phyloP scores from a whole-genome alignment of 2,113 vertebrate species.

The Pachycephala philippinensis region DNA sequence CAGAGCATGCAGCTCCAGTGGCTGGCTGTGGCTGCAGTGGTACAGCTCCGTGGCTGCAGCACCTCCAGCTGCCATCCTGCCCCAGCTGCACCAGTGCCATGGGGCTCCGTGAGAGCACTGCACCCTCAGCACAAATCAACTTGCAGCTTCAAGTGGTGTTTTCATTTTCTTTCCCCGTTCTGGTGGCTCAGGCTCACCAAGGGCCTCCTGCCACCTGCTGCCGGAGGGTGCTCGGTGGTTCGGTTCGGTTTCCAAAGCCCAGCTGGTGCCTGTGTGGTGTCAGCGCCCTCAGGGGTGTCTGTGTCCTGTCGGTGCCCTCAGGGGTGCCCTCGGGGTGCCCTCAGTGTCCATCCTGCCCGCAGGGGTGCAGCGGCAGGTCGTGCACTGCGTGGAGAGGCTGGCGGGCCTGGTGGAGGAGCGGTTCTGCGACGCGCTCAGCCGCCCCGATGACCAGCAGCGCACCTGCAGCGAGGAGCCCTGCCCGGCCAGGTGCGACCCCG shows the following conservation, averaged over 20 bases:
- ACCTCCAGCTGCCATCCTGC: accelerated
- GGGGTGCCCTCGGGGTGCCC: not conserved
- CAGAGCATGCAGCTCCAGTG: accelerated
- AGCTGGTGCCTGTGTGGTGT: not conserved
- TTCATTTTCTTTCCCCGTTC: not conserved
- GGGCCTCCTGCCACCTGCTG: accelerated
- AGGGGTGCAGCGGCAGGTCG: constrained; percentile 86
- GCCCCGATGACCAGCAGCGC: constrained; percentile 80
- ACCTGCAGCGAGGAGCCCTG: constrained; percentile 84
- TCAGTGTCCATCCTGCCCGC: not conserved
- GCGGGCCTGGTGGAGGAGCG: constrained; percentile 82
- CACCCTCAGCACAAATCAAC: not conserved
- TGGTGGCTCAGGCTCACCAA: not conserved
- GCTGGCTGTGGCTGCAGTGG: not conserved
- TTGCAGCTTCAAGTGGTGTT: not conserved
- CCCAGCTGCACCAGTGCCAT: accelerated
- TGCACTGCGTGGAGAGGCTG: constrained; percentile 82
- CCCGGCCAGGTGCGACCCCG: constrained; percentile 77
- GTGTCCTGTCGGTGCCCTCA: not conserved
- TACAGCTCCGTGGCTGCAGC: not conserved
- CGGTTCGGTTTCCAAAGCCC: accelerated
- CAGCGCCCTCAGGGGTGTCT: not conserved
- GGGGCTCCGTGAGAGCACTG: accelerated
- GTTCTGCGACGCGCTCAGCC: constrained; percentile 78
- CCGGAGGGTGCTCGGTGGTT: not conserved